Base-by-base conservation (phyloP, 2,888 invertebrate genomes). In the Diplolepis rosae region DNA sequence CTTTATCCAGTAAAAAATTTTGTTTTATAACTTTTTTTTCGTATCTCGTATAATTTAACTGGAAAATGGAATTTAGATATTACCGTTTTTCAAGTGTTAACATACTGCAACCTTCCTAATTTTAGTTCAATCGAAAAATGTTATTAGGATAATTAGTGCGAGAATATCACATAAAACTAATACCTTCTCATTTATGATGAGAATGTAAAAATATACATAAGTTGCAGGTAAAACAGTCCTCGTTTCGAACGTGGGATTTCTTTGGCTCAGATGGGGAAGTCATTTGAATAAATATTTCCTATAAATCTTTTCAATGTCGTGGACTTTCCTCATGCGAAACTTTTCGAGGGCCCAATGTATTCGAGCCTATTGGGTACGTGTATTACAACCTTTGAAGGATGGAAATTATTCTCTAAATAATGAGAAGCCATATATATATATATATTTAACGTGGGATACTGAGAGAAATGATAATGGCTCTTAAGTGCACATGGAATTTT, bases 391-490 rank as follows among this genome's bases (percentile, higher is more conserved):
- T 18, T 45, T 45, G 18, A 18, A 45, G 15, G 18, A 45, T 18
- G 9, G 45, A 18, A 61, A 61, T 61, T 61, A 42, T 61, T 15
- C 24, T 39, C 61, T 27, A 27, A 39, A 24, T n/a, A 61, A 42
- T 39, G 22, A 24, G 24, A 56, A 13, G 22, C 13, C 35, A 13
- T 39, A 35, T n/a, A 61, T 27, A 0, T 32, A 30, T 30, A 50
- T 50, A 50, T 18, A 32, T 54, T 61, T 39, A 61, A 39, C n/a
- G 39, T 61, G 61, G 15, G 30, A 71, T 74, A 65, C 69, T 68
- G 13, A 61, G 66, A 68, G 72, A 68, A 76, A 75, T 66, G 72
- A 75, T 78, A 75, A 77, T 72, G 66, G 65, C 45, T 30, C 73
- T 67, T 42, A 66, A 61, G 75, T 71, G 73, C 69, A 56, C 73